Base-by-base conservation (phyloP, 2,888 invertebrate genomes). In the Amorpha juglandis region DNA sequence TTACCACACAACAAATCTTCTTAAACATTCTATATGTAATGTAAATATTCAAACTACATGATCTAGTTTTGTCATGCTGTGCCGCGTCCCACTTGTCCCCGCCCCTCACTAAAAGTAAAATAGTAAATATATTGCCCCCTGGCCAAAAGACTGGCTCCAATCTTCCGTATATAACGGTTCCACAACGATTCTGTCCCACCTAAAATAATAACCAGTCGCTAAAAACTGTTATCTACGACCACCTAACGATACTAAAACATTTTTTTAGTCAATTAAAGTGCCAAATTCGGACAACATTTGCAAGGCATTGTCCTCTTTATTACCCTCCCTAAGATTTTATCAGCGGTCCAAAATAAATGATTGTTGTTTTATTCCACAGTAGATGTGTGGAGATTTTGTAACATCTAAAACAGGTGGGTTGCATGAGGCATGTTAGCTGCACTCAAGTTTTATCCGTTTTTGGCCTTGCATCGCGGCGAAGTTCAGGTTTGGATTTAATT, bases 301-400 rank as follows among this genome's bases (percentile, higher is more conserved):
- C 55, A 71, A 78, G 83, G 76, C 84, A 81, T 82, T 87, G 85
- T 75, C 82, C 88, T 83, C 79, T 86, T 86, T 83, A 87, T 76
- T 76, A 71, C 69, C 66, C 77, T 69, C 77, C 75, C 79, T 81
- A 79, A 84, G 85, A 87, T 86, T 74, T 69, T 77, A 87, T 86
- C 83, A 73, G 68, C 74, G 72, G 72, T 75, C 68, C 74, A 70
- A 78, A 80, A 71, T 74, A 72, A 75, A 71, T 75, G 70, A 70
- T 69, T 68, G 66, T 71, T 69, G 50, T 68, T 55, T 66, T 55
- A 45, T 63, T 53, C 47, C 27, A 14, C 48, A 47, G 63, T 19
- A 64, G 64, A 35, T 33, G 58, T 62, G 38, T 58, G 19, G 38
- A 58, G 6, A 58, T 38, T 19, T 35, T 35, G 7, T 58, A 19